These are phyloP conservation scores for Empis stercorea DNA, from an alignment of 2,888 invertebrate genomes.

Conservation along the genomic window DNA sequence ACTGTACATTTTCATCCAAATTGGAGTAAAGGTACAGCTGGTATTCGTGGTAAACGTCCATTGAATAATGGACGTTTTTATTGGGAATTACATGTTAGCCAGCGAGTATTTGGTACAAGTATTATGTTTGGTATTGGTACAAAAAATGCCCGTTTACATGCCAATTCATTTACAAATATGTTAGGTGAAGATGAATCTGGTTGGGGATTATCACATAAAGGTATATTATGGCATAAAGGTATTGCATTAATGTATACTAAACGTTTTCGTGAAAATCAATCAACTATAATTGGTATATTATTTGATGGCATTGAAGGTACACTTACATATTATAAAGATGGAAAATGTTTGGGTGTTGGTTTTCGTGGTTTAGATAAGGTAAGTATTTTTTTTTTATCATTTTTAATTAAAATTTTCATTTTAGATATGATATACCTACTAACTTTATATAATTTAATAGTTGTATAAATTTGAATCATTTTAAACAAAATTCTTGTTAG, in stretches of 20 bases:
- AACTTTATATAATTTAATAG: too few species aligned
- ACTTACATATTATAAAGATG: conserved; percentile 57
- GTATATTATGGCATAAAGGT: conserved; percentile 49
- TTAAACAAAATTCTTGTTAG: too few species aligned
- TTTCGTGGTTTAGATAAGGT: conserved; percentile 49
- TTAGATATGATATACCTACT: too few species aligned
- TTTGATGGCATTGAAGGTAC: conserved; percentile 58
- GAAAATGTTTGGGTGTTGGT: conserved; percentile 53
- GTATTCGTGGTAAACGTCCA: conserved; percentile 49
- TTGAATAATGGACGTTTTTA: conserved; percentile 52
- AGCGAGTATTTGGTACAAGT: conserved; percentile 56
- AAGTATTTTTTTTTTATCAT: conserved; percentile 3
- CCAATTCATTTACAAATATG: conserved; percentile 53
- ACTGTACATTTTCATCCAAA: conserved; percentile 62
- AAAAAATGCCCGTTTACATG: conserved; percentile 44
- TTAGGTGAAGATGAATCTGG: conserved; percentile 56
- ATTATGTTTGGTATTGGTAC: conserved; percentile 65
- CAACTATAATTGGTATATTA: conserved; percentile 52
- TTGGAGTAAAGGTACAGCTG: conserved; percentile 64
- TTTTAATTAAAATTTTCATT: too few species aligned
- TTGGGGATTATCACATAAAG: conserved; percentile 64
- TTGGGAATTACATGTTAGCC: conserved; percentile 52
- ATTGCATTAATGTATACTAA: conserved; percentile 48
- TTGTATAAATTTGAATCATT: too few species aligned
- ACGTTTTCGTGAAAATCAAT: conserved; percentile 54